Percentiles rank a stretch among this genome's conserved stretches.
Conservation (phyloP, 2,113 vertebrate species). For the Myrmophylax atrothorax region DNA sequence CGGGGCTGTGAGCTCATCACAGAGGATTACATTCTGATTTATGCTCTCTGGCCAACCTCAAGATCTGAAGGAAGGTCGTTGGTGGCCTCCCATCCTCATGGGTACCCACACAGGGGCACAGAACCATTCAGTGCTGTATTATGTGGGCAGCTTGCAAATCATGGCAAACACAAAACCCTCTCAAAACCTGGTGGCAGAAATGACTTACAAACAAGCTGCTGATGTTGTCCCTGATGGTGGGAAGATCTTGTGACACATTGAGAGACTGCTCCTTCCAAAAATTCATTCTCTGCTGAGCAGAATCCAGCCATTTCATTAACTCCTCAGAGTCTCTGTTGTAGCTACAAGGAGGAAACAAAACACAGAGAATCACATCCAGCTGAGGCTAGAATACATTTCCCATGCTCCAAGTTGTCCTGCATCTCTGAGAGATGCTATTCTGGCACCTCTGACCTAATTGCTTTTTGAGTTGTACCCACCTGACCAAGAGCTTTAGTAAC, state of each 20-base stretch:
- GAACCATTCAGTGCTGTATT: not conserved
- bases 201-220: constrained; percentile 82
- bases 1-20: not conserved
- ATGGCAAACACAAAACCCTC: not conserved
- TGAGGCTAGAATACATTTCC: not conserved
- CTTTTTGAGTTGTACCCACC: constrained; percentile 67
- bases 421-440: not conserved
- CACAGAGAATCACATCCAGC: not conserved
- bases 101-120: not conserved
- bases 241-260: constrained; percentile 70
- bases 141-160: not conserved
- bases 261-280: constrained; percentile 77
- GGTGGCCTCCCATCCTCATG: not conserved
- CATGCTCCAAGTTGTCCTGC: not conserved
- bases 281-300: constrained; percentile 76
- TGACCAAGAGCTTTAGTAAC: constrained; percentile 74
- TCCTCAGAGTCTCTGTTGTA: constrained; percentile 76
- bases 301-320: constrained; percentile 81
- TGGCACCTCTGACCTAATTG: not conserved
- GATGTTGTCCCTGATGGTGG: constrained; percentile 73
- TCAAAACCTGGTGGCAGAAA: not conserved
- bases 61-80: not conserved
- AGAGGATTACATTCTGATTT: not conserved
- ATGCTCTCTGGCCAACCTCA: not conserved
- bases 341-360: constrained; percentile 68